Evolutionary conservation across 2,797 vertebrate species (phyloP), one percentile per base, ranked within the genome.

Genomic region (Platalea minor): DNA sequence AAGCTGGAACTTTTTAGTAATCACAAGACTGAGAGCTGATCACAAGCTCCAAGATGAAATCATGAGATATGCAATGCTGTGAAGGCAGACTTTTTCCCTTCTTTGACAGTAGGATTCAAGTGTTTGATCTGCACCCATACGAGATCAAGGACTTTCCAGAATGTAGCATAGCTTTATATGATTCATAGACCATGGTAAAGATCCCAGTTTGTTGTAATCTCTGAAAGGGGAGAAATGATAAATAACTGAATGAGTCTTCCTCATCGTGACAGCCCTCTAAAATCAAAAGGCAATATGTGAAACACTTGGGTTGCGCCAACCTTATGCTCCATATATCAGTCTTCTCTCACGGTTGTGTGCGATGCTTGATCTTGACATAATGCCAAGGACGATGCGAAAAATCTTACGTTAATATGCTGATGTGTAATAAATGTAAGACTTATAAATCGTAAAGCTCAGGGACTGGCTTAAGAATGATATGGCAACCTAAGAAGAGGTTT

Each of bases 71-170:
- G n/a, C 57, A 83, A 29, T 51, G n/a, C n/a, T 80, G 19, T 50
- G 48, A 67, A 85, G 35, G 15, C 53, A 74, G 31, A 11, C 8
- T 50, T 59, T 64, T 69, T 24, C 31, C 35, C 29, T 61, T 35
- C 39, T 59, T 60, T 74, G 35, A 54, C 11, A 39, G 31, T 14
- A 63, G 37, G 37, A 67, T 56, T 90, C 31, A 82, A 85, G 31
- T 48, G 56, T 77, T 86, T 85, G 57, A 73, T 91, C 72, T 67
- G 72, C 35, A 73, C 39, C 16, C 72, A 23, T n/a, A 37, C 74
- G 88, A 90, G 82, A 81, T 45, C 57, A 78, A 95, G 68, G 85
- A 77, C 82, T 90, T 96, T 68, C 85, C 88, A 35, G 83, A 84
- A 91, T 57, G 79, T 50, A 65, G 31, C 68, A 68, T 56, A 84